Base-by-base conservation (phyloP, 1,140 invertebrate species). In the Drosophila jambulina region DNA sequence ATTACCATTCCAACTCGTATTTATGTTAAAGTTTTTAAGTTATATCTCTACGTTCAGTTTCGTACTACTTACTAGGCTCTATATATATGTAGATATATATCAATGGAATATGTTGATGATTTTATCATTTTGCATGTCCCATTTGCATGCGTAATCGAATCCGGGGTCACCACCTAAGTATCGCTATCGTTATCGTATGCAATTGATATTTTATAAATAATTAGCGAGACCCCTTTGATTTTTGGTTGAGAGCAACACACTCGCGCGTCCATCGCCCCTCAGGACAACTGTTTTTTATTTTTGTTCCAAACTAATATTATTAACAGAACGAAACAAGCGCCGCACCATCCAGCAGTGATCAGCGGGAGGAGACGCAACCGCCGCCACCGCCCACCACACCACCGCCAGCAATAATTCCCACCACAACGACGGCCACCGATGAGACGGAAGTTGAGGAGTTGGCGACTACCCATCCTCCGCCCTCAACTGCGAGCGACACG, bases 291-390 rank as follows among this genome's bases (percentile, higher is more conserved):
- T 70, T 81, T 68, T 85, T 88, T 80, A 84, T 88, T 90, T 88
- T 90, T 88, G 84, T 88, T 90, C 85, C 86, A 76, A 90, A 91
- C 86, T 85, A 90, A 90, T 90, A 90, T 92, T 91, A 92, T 92
- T 93, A 92, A 93, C 92, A 93, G 92, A 93, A 91, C 85, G 91
- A 93, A 78, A 86, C 78, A 80, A 91, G 90, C 79, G 74, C 75
- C 72, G 67, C 74, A 43, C 60, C 68, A 75, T 53, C 67, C 69
- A 69, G 49, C 74, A 59, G 32, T 53, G 46, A 76, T 38, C 71
- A 61, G 48, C 70, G 57, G 48, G 48, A 76, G 63, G 80, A 83
- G 49, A 43, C 72, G 62, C 80, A 69, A 53, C 86, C 83, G 49
- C 80, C 83, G 57, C 86, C 80, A 72, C 77, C 78, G 67, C 74